These are phyloP conservation scores for Brachionus angularis DNA, from an alignment of 1,140 invertebrate species.

Conservation along the genomic window DNA sequence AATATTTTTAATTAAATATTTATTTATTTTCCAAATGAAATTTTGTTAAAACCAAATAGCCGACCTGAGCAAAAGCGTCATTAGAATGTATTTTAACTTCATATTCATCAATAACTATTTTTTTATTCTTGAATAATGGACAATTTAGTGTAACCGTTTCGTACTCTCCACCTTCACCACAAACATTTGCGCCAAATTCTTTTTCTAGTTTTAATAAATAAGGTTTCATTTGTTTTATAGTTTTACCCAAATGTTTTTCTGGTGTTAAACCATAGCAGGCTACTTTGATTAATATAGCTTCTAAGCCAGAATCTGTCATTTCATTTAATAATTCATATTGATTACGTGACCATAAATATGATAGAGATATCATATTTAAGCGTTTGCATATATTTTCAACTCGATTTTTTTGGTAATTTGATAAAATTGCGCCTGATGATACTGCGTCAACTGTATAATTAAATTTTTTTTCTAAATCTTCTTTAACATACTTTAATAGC, in stretches of 20 bases:
- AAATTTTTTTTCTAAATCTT: conserved; percentile 62
- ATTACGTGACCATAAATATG: conserved; percentile 85
- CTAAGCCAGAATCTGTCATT: conserved; percentile 86
- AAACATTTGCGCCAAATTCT: conserved; percentile 77
- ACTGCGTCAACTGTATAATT: conserved; percentile 80
- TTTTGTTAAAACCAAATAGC: conserved; percentile 32
- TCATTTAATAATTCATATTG: conserved; percentile 89
- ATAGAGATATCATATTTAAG: conserved; percentile 77
- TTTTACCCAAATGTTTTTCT: conserved; percentile 77
- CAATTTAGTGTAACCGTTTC: conserved; percentile 96
- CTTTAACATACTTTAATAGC: conserved; percentile 56
- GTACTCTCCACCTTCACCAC: conserved; percentile 98
- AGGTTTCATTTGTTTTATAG: conserved; percentile 74
- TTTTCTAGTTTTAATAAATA: conserved; percentile 77
- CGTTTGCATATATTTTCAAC: conserved; percentile 86
- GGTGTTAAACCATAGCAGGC: conserved; percentile 72
- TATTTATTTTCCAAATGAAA: conserved; percentile 35
- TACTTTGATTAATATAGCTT: conserved; percentile 94
- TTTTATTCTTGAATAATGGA: conserved; percentile 79
- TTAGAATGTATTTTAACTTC: conserved; percentile 31
- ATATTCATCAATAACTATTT: conserved; percentile 47
- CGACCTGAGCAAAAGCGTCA: conserved; percentile 36
- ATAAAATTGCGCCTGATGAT: conserved; percentile 90
- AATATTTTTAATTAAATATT: not conserved
- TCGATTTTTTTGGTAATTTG: conserved; percentile 91